Evolutionary conservation across 2,888 invertebrate genomes (phyloP).

Genomic region (Monopis laevigella): DNA sequence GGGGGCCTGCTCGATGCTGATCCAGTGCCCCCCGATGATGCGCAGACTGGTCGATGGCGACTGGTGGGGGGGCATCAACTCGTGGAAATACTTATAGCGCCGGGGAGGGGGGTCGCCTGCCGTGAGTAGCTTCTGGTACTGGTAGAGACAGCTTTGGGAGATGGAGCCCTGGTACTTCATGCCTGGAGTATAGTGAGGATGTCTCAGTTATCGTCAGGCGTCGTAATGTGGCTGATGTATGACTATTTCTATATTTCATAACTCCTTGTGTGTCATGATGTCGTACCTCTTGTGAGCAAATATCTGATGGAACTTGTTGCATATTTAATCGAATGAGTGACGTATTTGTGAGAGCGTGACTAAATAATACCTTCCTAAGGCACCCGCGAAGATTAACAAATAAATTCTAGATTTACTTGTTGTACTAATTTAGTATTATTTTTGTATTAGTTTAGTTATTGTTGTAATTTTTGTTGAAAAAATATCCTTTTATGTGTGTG

Average conservation of each 20-base stretch:
- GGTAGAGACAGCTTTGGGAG: conserved; percentile 28
- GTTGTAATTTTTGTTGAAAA: too few species aligned
- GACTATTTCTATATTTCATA: too few species aligned
- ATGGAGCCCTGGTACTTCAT: conserved; percentile 26
- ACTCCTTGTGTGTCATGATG: not conserved
- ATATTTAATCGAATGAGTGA: too few species aligned
- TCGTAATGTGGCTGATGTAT: not conserved
- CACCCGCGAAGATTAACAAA: too few species aligned
- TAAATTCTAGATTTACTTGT: too few species aligned
- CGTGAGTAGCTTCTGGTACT: conserved; percentile 31
- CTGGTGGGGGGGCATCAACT: conserved; percentile 16
- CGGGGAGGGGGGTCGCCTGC: conserved; percentile 31
- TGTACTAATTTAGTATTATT: too few species aligned
- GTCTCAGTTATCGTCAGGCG: not conserved
- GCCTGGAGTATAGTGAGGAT: conserved; percentile 18
- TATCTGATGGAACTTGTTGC: too few species aligned
- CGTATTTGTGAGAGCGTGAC: too few species aligned
- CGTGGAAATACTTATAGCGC: conserved; percentile 41
- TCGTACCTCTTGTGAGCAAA: too few species aligned
- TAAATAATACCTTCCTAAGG: too few species aligned
- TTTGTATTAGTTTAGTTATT: too few species aligned
- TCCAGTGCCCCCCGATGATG: conserved; percentile 44
- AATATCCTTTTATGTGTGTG: too few species aligned
- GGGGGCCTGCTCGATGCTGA: conserved; percentile 36
- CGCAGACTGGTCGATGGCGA: conserved; percentile 25